These are phyloP conservation scores for Lithobates pipiens DNA, from an alignment of 2,797 vertebrate species.

Conservation along the genomic window DNA sequence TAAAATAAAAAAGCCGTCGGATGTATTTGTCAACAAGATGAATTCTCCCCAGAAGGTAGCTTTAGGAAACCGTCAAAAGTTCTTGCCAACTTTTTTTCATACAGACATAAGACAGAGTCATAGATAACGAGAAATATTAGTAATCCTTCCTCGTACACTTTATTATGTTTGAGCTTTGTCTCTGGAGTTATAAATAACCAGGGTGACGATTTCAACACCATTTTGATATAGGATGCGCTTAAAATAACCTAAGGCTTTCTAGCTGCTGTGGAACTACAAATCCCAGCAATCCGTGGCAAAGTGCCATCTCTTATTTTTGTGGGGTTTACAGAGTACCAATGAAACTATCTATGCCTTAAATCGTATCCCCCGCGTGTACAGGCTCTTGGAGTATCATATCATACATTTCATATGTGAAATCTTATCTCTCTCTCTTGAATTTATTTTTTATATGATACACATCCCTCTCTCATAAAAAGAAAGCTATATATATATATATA, in stretches of 20 bases:
- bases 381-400: too few species aligned
- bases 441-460: too few species aligned
- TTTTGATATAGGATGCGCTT: not conserved
- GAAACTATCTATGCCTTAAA: too few species aligned
- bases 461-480: too few species aligned
- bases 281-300: too few species aligned
- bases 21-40: not conserved
- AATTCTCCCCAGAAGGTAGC: not conserved
- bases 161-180: not conserved
- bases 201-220: not conserved
- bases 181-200: not conserved
- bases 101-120: not conserved
- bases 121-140: not conserved
- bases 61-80: not conserved
- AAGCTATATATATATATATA: too few species aligned
- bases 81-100: not conserved
- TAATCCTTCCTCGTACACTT: not conserved
- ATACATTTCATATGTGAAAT: too few species aligned
- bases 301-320: too few species aligned
- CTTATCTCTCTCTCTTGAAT: too few species aligned
- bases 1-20: not conserved
- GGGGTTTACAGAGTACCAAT: too few species aligned
- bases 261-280: not conserved
- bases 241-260: too few species aligned
- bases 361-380: too few species aligned